Conservation (phyloP, 2,888 invertebrate genomes). For the Cancer borealis region DNA sequence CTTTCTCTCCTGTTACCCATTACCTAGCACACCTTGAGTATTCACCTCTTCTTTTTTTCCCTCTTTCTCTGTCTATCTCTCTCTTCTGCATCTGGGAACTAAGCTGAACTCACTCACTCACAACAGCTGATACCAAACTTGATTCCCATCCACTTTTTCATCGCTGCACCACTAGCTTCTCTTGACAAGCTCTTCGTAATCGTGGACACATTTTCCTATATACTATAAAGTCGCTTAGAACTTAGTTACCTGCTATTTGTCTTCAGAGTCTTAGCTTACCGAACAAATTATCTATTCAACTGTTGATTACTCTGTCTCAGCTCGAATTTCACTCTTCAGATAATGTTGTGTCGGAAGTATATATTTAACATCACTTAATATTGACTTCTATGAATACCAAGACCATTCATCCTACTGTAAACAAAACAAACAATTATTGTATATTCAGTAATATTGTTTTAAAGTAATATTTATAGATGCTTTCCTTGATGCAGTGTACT, state of each 20-base stretch:
- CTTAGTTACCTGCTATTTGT: too few species aligned
- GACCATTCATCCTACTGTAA: neutral
- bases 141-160: neutral
- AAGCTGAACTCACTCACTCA: neutral
- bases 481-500: too few species aligned
- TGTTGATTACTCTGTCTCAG: too few species aligned
- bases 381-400: neutral
- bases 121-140: neutral
- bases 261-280: too few species aligned
- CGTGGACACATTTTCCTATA: too few species aligned
- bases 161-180: neutral
- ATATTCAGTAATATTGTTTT: too few species aligned
- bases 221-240: too few species aligned
- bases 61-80: neutral
- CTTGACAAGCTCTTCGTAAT: neutral
- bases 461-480: too few species aligned
- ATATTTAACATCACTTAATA: neutral
- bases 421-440: too few species aligned
- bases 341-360: too few species aligned
- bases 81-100: neutral
- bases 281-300: too few species aligned
- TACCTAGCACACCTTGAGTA: neutral
- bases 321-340: too few species aligned
- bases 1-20: neutral
- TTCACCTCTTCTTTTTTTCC: neutral